phyloP scores from a whole-genome alignment of 2,797 vertebrate species.

The Poeciliopsis infans region DNA sequence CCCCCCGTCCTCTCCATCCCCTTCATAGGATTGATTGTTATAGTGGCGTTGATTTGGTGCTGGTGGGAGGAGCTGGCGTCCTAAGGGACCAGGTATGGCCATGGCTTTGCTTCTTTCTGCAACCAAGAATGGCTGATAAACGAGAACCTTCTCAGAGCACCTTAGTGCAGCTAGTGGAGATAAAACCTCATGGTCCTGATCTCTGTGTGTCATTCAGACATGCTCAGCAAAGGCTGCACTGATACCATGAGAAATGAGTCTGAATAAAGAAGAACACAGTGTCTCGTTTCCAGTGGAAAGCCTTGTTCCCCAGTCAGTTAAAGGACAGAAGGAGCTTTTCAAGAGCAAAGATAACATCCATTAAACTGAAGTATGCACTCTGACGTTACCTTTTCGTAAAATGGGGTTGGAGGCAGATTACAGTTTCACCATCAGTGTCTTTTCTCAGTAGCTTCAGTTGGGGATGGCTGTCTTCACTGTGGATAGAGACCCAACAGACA shows the following conservation, averaged over 20 bases:
- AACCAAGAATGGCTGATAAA: slow-evolving; percentile 3
- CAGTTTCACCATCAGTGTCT: not conserved
- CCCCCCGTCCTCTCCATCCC: slow-evolving; percentile 88
- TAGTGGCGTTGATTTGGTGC: slow-evolving; percentile 92
- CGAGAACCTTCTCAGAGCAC: not conserved
- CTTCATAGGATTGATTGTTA: slow-evolving; percentile 91
- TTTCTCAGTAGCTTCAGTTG: not conserved
- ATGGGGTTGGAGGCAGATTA: not conserved
- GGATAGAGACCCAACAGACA: not conserved
- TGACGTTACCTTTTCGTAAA: not conserved
- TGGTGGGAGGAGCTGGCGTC: slow-evolving; percentile 92
- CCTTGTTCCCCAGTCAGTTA: not conserved
- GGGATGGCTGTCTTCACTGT: not conserved
- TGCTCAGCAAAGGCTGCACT: not conserved
- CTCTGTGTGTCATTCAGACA: not conserved
- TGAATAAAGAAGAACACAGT: not conserved
- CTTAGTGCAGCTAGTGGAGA: not conserved
- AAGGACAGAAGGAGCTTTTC: not conserved
- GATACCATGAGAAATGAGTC: slow-evolving; percentile 1
- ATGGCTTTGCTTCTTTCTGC: slow-evolving; percentile 70
- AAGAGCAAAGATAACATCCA: not conserved
- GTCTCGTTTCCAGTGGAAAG: not conserved
- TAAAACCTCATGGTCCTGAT: slow-evolving; percentile 2
- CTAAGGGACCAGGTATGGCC: slow-evolving; percentile 90
- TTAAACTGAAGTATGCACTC: not conserved